Conservation (phyloP, 2,797 vertebrate genomes). For the Chromobotia macracanthus region DNA sequence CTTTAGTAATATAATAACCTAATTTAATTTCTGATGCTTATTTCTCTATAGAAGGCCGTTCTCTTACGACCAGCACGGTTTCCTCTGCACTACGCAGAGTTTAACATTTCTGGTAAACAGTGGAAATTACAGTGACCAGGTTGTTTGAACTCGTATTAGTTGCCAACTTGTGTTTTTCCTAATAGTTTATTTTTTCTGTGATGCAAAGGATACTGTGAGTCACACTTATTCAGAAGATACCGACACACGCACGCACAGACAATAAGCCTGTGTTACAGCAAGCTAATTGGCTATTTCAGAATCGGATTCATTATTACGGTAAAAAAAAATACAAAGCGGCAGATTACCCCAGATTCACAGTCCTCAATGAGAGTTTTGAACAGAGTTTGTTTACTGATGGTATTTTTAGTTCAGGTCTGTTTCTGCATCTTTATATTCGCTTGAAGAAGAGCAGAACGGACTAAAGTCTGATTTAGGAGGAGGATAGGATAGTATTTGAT, state of each 20-base stretch:
- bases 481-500: not conserved
- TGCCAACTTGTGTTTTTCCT: conserved; percentile 26
- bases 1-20: conserved; percentile 52
- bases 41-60: too few relatives aligned
- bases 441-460: not conserved
- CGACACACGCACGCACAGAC: not conserved
- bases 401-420: conserved; percentile 27
- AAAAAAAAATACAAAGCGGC: conserved; percentile 32
- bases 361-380: conserved; percentile 21
- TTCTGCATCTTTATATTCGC: not conserved
- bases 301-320: conserved; percentile 49
- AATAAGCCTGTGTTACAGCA: conserved; percentile 37
- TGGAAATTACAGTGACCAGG: not conserved
- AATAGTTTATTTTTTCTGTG: not conserved
- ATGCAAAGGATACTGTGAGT: conserved; percentile 14
- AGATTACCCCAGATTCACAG: conserved; percentile 51
- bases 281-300: conserved; percentile 52
- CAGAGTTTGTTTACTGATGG: conserved; percentile 37
- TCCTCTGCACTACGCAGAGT: not conserved
- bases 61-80: not conserved
- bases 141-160: conserved; percentile 3
- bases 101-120: not conserved
- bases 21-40: conserved; percentile 48
- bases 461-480: not conserved
- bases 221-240: conserved; percentile 15